These are phyloP conservation scores for Cheilosia grossa DNA, from an alignment of 2,888 invertebrate species.

Conservation along the genomic window DNA sequence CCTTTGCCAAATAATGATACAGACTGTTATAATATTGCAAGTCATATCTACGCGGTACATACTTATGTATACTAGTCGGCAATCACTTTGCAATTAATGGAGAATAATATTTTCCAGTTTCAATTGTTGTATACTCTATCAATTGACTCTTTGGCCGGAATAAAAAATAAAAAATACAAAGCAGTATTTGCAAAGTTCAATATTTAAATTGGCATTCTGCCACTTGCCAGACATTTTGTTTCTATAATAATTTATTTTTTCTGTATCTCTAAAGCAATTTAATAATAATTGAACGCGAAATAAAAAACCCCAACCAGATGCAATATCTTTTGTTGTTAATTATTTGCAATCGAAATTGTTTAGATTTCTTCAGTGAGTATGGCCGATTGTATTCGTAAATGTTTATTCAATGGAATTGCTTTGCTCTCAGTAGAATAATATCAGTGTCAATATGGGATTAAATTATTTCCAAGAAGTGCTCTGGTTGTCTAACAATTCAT, in stretches of 20 bases:
- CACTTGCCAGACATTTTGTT: background rate
- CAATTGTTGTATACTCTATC: too few relatives aligned
- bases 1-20: background rate
- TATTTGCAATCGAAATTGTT: slow-evolving; percentile 9
- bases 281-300: background rate
- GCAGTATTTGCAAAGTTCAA: slow-evolving; percentile 1
- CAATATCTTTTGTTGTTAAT: background rate
- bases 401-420: slow-evolving; percentile 27
- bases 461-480: slow-evolving; percentile 25
- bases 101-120: too few relatives aligned
- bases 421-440: background rate
- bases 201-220: slow-evolving; percentile 25
- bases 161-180: background rate
- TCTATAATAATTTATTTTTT: background rate
- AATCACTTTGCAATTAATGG: background rate
- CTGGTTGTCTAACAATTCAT: slow-evolving; percentile 23
- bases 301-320: slow-evolving; percentile 5
- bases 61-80: background rate
- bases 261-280: slow-evolving; percentile 15
- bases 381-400: background rate
- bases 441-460: slow-evolving; percentile 33
- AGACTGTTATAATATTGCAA: background rate
- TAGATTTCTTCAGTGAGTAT: background rate
- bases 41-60: background rate
- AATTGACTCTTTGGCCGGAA: too few relatives aligned